Evolutionary conservation across 2,888 invertebrate genomes (phyloP).

Genomic region (Cinara cedri): DNA sequence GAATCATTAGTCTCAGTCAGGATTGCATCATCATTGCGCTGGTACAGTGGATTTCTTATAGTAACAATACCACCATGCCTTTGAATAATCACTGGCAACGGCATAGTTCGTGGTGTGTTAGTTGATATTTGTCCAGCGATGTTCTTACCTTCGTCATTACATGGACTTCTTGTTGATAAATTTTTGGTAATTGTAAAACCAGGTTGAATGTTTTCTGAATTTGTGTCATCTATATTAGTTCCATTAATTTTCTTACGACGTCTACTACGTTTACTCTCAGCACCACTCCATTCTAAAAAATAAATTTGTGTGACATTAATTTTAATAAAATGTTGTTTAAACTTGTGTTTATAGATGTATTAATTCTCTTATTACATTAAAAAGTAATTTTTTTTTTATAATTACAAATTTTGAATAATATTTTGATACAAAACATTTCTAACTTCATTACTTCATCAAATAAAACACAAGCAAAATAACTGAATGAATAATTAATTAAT

Average conservation of each 20-base stretch:
- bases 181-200: slow-evolving; percentile 45
- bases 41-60: slow-evolving; percentile 76
- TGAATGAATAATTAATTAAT: too few species aligned
- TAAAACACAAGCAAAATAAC: too few species aligned
- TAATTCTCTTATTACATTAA: too few species aligned
- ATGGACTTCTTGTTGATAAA: slow-evolving; percentile 23
- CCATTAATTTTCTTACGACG: slow-evolving; percentile 47
- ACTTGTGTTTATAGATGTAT: too few species aligned
- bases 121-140: slow-evolving; percentile 52
- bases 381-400: too few species aligned
- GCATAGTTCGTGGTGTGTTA: slow-evolving; percentile 58
- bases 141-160: slow-evolving; percentile 46
- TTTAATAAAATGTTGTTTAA: too few species aligned
- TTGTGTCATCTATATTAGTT: slow-evolving; percentile 34
- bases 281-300: slow-evolving; percentile 43
- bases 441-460: too few species aligned
- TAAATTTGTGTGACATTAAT: background rate
- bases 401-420: too few species aligned
- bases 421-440: too few species aligned
- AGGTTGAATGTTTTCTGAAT: slow-evolving; percentile 53
- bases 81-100: slow-evolving; percentile 69
- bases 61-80: slow-evolving; percentile 79
- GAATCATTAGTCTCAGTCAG: slow-evolving; percentile 52
- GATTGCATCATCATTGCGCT: slow-evolving; percentile 60
- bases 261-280: slow-evolving; percentile 44